Evolutionary conservation across 23 tunicate genomes (phyloP), one percentile per base, ranked within the genome.

Genomic region (Botrylloides violaceus): DNA sequence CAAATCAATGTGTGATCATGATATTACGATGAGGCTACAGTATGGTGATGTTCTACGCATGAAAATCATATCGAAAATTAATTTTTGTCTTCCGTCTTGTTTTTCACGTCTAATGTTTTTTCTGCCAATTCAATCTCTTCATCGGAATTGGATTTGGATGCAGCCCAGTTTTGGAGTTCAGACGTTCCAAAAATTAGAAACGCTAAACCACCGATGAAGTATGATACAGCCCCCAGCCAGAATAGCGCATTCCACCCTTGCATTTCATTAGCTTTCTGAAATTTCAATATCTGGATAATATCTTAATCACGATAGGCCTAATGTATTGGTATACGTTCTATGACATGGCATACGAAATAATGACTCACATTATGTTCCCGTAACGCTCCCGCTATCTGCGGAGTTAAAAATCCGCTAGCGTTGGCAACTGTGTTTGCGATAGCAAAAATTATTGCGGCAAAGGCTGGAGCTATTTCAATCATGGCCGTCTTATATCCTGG

Each of bases 401-500:
- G 79, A 15, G 79, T 43, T 15, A 74, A 34, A 25, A 74, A 74
- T 15, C 79, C 79, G 9, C 38, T 29, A 34, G 65, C 27, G 26
- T 34, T 59, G 2, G 38, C 79, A 32, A 74, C 27, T 15, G 65
- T 74, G 66, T 74, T 74, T 2, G 56, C 66, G 23, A 74, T 24
- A 5, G 38, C 35, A 19, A 58, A 74, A 18, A 74, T 59, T 4
- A 74, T 34, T 9, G 66, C 79, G 6, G 38, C 38, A 36, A 58
- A 74, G 3, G 47, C 68, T 3, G 79, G 79, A 15, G 79, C 66
- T 43, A 74, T 74, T 34, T 74, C 79, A n/a, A 74, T 21, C 79
- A 74, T 34, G 4, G 66, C 29, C 3, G 68, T 36, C 26, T 74
- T 74, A 43, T 30, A 74, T 31, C 79, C 79, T 29, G 79, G 49